Base-by-base conservation (phyloP, 2,888 invertebrate genomes). In the Taenaris catops region DNA sequence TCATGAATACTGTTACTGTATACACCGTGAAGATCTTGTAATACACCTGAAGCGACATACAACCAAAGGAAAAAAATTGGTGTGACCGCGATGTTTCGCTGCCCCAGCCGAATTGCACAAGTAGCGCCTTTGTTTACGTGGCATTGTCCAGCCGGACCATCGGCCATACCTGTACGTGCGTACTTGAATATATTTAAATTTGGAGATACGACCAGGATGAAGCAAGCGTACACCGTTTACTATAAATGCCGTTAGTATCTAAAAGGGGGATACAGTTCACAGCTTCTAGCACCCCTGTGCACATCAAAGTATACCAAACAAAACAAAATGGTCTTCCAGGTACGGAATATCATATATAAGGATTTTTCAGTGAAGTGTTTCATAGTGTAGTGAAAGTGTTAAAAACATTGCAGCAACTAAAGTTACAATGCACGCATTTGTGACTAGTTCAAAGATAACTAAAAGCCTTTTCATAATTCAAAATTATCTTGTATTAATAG, bases 171-270 rank as follows among this genome's bases (percentile, higher is more conserved):
- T 42, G 78, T 83, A 86, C 84, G 84, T 84, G 86, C 79, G 84
- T 86, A 81, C 86, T 86, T 86, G 86, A 84, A 74, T 75, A 81
- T 84, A 84, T 86, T 86, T 71, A 86, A 86, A 86, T 86, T 83
- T 81, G 80, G 75, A 84, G 83, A 84, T 80, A 79, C 75, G 68
- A 63, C 71, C 71, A 68, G 84, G 80, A 79, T 86, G 81, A 75
- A 52, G 84, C 84, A 86, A 86, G 68, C 58, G 62, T 47, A 34
- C 51, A 46, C 53, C 38, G 48, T 56, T 62, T 49, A 67, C 66
- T 83, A 83, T 83, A 84, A 74, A 83, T 78, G 63, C 68, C 46
- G 72, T 61, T 64, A 64, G 70, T 51, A 41, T 44, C 66, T 47
- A 68, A 57, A 61, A 60, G 53, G n/a, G 71, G 72, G 62, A 59